Evolutionary conservation across 1,140 invertebrate species (phyloP), one percentile per base, ranked within the genome.

Genomic region (Papilio aristodemus): DNA sequence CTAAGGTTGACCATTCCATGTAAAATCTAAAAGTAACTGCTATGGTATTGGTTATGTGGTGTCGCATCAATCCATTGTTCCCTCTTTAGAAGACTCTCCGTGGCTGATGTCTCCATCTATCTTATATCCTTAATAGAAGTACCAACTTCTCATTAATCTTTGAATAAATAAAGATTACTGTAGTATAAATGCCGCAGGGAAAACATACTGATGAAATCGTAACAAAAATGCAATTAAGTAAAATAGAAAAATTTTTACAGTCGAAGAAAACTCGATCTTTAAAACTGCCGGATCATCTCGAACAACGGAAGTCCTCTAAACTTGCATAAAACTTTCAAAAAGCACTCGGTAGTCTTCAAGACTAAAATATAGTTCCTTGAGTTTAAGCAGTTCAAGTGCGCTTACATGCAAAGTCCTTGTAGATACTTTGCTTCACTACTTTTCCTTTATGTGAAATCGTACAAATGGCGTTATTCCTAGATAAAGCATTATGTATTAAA

Each of bases 371-470:
- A 62, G 59, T 62, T 62, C 27, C 7, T 38, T 14, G 36, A 62
- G 59, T 62, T 62, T 62, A 37, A 62, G 32, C 27, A 22, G 58
- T 60, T 60, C 13, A 60, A 60, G 59, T 62, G 59, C 17, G 59
- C 59, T 62, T 62, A 62, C 59, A 62, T 62, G 57, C 32, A 62
- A 62, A 62, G 59, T 62, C 59, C 59, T 39, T 62, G 59, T 62
- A 62, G 59, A 38, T 36, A 62, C 59, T 62, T 38, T 25, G 27
- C 7, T 37, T 37, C 17, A 38, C 27, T 62, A 17, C 36, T 62
- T 62, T 19, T 38, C 27, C n/a, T 62, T 7, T 17, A 62, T 32
- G 25, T 36, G 57, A 59, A 32, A 17, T 27, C 4, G 27, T 11
- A 62, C 14, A 60, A 22, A 50, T 50, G 46, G 9, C 46, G 19